Base-by-base conservation (phyloP, 1,140 invertebrate species). In the Eubasilissa regina region DNA sequence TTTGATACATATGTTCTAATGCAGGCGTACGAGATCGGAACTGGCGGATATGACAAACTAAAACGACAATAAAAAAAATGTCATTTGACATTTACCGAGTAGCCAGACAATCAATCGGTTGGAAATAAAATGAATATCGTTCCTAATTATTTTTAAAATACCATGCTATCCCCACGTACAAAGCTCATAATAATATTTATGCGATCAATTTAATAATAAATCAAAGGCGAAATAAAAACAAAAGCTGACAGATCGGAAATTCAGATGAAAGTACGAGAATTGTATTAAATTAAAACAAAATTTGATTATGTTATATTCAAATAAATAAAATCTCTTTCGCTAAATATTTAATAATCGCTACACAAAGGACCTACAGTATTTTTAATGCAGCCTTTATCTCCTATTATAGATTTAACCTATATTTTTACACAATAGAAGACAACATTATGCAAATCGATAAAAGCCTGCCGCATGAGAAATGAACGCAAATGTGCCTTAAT, bases 381-480 rank as follows among this genome's bases (percentile, higher is more conserved):
- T 64, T 17, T 68, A 47, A 45, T 47, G 19, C 15, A n/a, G 44
- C n/a, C 47, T 68, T 68, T 48, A n/a, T 55, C 45, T 48, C 15
- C 17, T 60, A 9, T 51, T 15, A 15, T 55, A 53, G 35, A 66
- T 53, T 77, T 77, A 77, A 77, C 75, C 75, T 77, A 77, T 77
- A 77, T 77, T 77, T 55, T 21, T 68, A 77, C 21, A 77, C 75
- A 76, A 76, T 76, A 64, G 44, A 75, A 45, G 17, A 47, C 25
- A 47, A 77, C 45, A 77, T 77, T 77, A 77, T 68, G 75, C 75
- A 77, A 77, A 77, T 77, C 62, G 62, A 77, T 77, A 47, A 55
- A 60, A 35, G 75, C 44, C 73, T 56, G 55, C 53, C 11, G 73
- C 73, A 45, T 15, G 51, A 47, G 17, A 66, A 56, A 56, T n/a